A percentile compares a stretch with the other conserved stretches of the same genome.
Evolutionary conservation across 2,888 invertebrate species (phyloP).

Genomic region (Listrodromus nycthemerus): DNA sequence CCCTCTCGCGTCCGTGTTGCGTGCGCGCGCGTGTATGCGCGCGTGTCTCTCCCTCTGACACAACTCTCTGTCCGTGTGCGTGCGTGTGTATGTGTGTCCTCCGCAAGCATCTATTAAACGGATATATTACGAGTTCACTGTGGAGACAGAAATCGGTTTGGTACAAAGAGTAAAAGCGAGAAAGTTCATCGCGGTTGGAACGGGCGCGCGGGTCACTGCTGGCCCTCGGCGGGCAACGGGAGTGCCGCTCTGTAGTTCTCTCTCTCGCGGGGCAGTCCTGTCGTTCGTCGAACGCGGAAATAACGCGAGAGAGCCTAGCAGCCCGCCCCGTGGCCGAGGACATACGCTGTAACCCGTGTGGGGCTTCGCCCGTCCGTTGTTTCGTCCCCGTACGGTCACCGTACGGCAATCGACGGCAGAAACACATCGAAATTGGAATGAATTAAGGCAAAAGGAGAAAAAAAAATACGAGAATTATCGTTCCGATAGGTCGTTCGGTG

Average conservation of each 20-base stretch:
- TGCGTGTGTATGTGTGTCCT: conserved; percentile 9
- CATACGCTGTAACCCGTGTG: conserved; percentile 14
- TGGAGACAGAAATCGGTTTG: not conserved
- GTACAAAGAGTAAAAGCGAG: not conserved
- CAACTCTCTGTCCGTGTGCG: conserved; percentile 1
- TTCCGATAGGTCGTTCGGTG: too few relatives aligned
- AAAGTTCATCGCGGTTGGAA: conserved; percentile 37
- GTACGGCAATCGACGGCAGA: not conserved
- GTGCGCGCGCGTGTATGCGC: conserved; percentile 12
- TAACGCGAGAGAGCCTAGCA: conserved; percentile 40
- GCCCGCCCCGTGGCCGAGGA: conserved; percentile 56
- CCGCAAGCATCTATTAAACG: conserved; percentile 22
- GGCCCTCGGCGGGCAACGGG: conserved; percentile 57
- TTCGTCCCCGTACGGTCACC: not conserved
- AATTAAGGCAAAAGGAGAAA: not conserved
- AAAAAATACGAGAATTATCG: not conserved
- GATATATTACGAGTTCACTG: conserved; percentile 26
- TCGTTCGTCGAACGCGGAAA: conserved; percentile 60
- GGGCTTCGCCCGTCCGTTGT: conserved; percentile 20
- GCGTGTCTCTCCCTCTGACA: conserved; percentile 24
- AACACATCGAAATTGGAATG: not conserved
- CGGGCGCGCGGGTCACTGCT: conserved; percentile 13
- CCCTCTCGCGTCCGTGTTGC: conserved; percentile 11
- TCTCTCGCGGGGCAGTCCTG: conserved; percentile 39
- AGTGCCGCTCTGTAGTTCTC: conserved; percentile 56